These are phyloP conservation scores for Ylistrum balloti DNA, from an alignment of 1,140 invertebrate species.

Conservation along the genomic window DNA sequence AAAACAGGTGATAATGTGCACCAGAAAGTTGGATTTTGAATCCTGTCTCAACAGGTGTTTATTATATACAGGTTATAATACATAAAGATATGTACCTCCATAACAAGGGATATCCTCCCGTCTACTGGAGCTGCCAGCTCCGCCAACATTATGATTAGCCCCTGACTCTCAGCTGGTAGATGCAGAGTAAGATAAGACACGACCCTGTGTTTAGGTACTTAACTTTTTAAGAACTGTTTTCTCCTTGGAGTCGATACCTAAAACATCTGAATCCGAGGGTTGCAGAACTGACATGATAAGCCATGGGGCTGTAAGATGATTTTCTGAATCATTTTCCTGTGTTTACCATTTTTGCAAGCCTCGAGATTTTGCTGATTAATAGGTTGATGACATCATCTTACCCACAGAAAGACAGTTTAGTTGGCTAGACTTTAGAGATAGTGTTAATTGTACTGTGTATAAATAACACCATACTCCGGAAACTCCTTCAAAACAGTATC, in stretches of 20 bases:
- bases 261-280: background rate
- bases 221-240: conserved; percentile 4
- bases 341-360: background rate
- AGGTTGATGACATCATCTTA: conserved; percentile 27
- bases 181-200: background rate
- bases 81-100: too few species aligned
- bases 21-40: too few species aligned
- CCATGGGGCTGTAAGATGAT: background rate
- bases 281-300: background rate
- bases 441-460: background rate
- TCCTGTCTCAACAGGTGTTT: too few species aligned
- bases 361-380: background rate
- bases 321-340: conserved; percentile 31
- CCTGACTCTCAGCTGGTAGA: background rate
- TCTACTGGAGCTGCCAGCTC: background rate
- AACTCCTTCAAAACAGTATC: background rate
- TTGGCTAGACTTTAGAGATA: background rate
- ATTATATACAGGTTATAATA: too few species aligned
- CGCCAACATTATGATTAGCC: background rate
- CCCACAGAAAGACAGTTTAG: background rate
- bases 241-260: background rate
- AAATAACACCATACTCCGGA: background rate
- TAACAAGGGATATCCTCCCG: too few species aligned
- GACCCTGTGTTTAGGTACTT: background rate
- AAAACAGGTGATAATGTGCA: too few species aligned